Evolutionary conservation across 2,888 invertebrate genomes (phyloP), one percentile per base, ranked within the genome.

Genomic region (Watsonalla binaria): DNA sequence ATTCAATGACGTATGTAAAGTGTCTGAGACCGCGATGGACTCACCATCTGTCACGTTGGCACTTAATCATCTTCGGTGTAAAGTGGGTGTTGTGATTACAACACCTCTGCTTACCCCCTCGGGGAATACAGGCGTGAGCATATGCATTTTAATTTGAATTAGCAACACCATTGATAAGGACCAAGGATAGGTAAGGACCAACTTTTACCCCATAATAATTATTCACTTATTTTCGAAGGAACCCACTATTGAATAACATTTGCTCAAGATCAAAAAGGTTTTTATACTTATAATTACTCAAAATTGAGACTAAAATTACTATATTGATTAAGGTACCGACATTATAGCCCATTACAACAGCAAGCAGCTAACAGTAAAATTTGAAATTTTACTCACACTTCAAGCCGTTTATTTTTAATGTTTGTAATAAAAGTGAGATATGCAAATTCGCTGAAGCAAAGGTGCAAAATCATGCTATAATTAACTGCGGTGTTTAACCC

Each of bases 401-500:
- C 64, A 66, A 55, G 64, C 70, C 65, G 62, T 68, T 65, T 65
- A 59, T 66, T 14, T 46, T 14, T 15, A 15, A 14, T 37, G 14
- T 2, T 24, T 13, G 14, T 48, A 15, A 68, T 66, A 64, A 63
- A 63, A 73, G 64, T 55, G 61, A 56, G 69, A 66, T 54, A 9
- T 72, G 66, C 57, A 59, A 50, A 56, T 59, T 52, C 50, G 52
- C 34, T 49, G 24, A 33, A 45, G 47, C 50, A 62, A 54, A 63
- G 62, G 71, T 61, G 73, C 61, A 64, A 66, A 42, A 64, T 61
- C 60, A 55, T 60, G 64, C 58, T 57, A 69, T 73, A 73, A 63
- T 70, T 70, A 63, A 63, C 56, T 9, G 14, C 51, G 52, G 58
- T 60, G 57, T 63, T 64, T 59, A 56, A 58, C 56, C 57, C 58